Conservation (phyloP, 2,888 invertebrate genomes). For the Pristionchus maxplancki region DNA sequence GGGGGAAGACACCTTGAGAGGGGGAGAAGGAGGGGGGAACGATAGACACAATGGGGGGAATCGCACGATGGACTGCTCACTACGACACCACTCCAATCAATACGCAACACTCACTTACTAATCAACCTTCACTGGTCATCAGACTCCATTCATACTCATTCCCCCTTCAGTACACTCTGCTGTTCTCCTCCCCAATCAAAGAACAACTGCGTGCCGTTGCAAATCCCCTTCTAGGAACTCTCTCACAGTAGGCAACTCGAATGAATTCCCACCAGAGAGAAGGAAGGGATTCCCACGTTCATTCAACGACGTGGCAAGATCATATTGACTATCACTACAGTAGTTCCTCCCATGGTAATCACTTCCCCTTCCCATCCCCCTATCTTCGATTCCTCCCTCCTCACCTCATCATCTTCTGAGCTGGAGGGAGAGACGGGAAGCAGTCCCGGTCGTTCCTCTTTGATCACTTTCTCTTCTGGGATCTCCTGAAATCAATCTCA, state of each 20-base stretch:
- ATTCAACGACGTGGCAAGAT: neutral
- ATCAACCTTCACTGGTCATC: neutral
- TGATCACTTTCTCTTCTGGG: slow-evolving; percentile 17
- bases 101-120: neutral
- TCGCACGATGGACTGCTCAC: too few species aligned
- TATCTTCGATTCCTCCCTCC: neutral
- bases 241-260: neutral
- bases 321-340: slow-evolving; percentile 22
- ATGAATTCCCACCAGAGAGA: neutral
- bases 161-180: too few species aligned
- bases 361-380: neutral
- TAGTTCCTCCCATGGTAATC: neutral
- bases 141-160: too few species aligned
- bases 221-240: neutral
- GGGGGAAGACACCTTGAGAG: too few species aligned
- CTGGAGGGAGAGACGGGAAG: slow-evolving; percentile 13
- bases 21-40: neutral
- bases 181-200: too few species aligned
- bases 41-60: neutral
- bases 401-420: slow-evolving; percentile 46
- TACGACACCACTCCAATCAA: too few species aligned
- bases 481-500: neutral
- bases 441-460: slow-evolving; percentile 10
- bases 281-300: neutral
- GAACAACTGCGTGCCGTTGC: too few species aligned